Evolutionary conservation across 2,113 vertebrate genomes (phyloP).

Genomic region (Eclectus roratus): DNA sequence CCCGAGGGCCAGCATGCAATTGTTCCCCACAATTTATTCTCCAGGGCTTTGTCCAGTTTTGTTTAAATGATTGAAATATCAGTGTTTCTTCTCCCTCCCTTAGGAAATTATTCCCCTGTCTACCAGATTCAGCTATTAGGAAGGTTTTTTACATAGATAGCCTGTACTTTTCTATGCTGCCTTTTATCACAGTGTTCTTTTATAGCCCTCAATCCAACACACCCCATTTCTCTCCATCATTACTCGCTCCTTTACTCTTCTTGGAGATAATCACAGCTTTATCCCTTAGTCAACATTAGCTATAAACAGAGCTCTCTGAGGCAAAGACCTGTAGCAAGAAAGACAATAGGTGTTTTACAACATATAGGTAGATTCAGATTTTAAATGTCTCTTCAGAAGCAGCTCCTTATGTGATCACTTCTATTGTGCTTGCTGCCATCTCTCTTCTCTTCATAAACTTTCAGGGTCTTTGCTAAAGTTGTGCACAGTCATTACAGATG

Average conservation of each 20-base stretch:
- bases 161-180: background rate
- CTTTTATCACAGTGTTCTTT: background rate
- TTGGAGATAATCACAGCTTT: background rate
- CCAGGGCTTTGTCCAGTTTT: conserved; percentile 55
- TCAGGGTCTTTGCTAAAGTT: background rate
- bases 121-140: background rate
- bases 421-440: background rate
- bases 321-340: background rate
- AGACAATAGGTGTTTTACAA: background rate
- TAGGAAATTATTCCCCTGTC: conserved; percentile 26
- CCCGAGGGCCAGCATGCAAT: background rate
- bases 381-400: background rate
- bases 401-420: background rate
- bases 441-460: background rate
- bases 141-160: background rate
- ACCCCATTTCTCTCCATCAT: background rate
- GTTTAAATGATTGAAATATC: conserved; percentile 57
- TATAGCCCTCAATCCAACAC: background rate
- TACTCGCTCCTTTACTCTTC: background rate
- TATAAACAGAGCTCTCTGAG: background rate
- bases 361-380: background rate
- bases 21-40: conserved; percentile 16
- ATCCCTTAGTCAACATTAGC: background rate
- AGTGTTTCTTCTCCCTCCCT: conserved; percentile 5
- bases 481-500: background rate